These are phyloP conservation scores for Hyposmocoma kahamanoa DNA, from an alignment of 1,140 invertebrate genomes.

Conservation along the genomic window DNA sequence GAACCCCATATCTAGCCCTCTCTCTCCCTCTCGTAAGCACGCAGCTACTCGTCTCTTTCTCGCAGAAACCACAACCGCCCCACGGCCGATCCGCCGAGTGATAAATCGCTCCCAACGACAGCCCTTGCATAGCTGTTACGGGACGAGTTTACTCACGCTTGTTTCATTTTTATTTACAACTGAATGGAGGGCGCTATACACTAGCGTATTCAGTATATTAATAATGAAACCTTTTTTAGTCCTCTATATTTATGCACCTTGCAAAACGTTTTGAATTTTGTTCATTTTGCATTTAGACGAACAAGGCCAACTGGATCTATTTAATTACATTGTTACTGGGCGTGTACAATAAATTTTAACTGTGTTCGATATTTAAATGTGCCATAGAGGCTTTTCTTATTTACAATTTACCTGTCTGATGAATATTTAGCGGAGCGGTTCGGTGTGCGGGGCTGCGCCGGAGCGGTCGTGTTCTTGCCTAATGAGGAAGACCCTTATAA, in stretches of 20 bases:
- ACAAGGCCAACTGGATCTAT: conserved; percentile 28
- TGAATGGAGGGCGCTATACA: conserved; percentile 41
- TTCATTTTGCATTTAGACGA: conserved; percentile 28
- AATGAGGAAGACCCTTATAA: conserved; percentile 54
- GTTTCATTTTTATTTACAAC: conserved; percentile 51
- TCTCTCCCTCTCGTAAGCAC: conserved; percentile 23
- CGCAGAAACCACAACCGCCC: conserved; percentile 33
- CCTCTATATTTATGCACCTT: conserved; percentile 36
- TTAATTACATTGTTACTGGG: conserved; percentile 45
- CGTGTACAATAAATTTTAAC: conserved; percentile 41
- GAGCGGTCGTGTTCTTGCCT: conserved; percentile 37
- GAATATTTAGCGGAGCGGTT: conserved; percentile 51
- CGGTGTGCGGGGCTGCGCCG: conserved; percentile 21
- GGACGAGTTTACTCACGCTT: conserved; percentile 43
- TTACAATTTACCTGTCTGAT: conserved; percentile 45
- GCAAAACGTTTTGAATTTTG: conserved; percentile 19
- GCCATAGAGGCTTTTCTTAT: conserved; percentile 35
- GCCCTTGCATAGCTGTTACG: conserved; percentile 43
- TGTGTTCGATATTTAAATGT: conserved; percentile 39
- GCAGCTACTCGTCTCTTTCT: conserved; percentile 25
- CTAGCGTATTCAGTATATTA: conserved; percentile 41
- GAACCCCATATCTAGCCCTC: conserved; percentile 19
- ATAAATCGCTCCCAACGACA: conserved; percentile 55
- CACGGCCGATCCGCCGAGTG: conserved; percentile 40
- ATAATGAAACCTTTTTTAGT: conserved; percentile 39